Evolutionary conservation across 2,888 invertebrate genomes (phyloP), one percentile per base, ranked within the genome.

Genomic region (Calephelis perditalis): DNA sequence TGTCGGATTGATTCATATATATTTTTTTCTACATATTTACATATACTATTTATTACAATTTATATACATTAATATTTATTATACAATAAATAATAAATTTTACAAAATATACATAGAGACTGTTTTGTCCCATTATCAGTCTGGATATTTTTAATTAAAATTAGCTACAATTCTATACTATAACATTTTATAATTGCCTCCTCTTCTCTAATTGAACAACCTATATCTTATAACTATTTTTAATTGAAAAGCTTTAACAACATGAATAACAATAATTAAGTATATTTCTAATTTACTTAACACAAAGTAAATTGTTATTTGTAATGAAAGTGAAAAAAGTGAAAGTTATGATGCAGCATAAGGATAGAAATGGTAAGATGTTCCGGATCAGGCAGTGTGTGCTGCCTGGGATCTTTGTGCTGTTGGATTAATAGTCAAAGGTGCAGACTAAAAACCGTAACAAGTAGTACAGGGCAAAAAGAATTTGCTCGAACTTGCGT

Each of bases 171-270:
- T 58, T 52, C 44, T 62, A 62, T 60, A 59, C 60, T 60, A 62
- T 65, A 62, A 59, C 46, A 52, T 44, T 15, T 54, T 44, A 59
- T 54, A 43, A 40, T 40, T 40, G 49, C 47, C 15, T 49, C 52
- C 52, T 26, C 26, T 11, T 52, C 26, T 11, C 35, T 52, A 26
- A 52, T 26, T 52, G 26, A 52, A 26, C 52, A 52, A 52, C 15
- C 52, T 52, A 26, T 52, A 35, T 7, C 6, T 52, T 35, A 35
- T 35, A 6, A 26, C 59, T 65, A 72, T 72, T 70, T 69, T 74
- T 70, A 70, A 71, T 61, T 69, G 69, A 75, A 69, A 82, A 84
- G 84, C 85, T 74, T 84, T 86, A 86, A 88, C 86, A 84, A 80
- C 81, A 70, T 75, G 77, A 81, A 80, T 82, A 78, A 83, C 72